A percentile compares a stretch with the other conserved stretches of the same genome.
Evolutionary conservation across 2,113 vertebrate genomes (phyloP).

Genomic region (Aptenodytes forsteri): DNA sequence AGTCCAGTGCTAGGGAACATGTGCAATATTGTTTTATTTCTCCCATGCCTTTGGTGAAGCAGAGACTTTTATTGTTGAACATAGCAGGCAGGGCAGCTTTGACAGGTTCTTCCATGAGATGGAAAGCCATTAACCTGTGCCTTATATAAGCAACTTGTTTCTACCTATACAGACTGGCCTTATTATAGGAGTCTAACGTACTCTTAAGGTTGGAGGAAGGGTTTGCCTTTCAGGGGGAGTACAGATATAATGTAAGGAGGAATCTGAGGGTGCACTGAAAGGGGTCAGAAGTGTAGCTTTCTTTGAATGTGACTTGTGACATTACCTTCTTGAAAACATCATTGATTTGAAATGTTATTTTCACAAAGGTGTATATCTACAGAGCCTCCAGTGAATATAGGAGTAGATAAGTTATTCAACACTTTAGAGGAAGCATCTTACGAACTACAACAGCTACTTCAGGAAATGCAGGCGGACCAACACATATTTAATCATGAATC

Average conservation of each 20-base stretch:
- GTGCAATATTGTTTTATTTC: neutral
- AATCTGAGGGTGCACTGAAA: neutral
- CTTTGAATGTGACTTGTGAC: neutral
- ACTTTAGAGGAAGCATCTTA: neutral
- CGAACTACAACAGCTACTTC: neutral
- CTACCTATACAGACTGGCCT: neutral
- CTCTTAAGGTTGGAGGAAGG: neutral
- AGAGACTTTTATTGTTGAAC: neutral
- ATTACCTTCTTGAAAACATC: neutral
- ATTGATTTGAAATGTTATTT: neutral
- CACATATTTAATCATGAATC: neutral
- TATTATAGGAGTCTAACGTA: neutral
- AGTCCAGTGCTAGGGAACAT: neutral
- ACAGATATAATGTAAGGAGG: neutral
- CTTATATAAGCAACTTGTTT: neutral
- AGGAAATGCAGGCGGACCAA: neutral
- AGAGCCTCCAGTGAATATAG: neutral
- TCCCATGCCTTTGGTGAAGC: neutral
- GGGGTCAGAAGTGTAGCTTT: accelerated
- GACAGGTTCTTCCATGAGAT: neutral
- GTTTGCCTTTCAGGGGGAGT: neutral
- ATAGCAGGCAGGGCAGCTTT: neutral
- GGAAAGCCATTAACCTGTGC: neutral
- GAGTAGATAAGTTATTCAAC: neutral
- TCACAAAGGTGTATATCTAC: neutral